phyloP scores from a whole-genome alignment of 2,113 vertebrate species.

The Sceloporus tristichus region DNA sequence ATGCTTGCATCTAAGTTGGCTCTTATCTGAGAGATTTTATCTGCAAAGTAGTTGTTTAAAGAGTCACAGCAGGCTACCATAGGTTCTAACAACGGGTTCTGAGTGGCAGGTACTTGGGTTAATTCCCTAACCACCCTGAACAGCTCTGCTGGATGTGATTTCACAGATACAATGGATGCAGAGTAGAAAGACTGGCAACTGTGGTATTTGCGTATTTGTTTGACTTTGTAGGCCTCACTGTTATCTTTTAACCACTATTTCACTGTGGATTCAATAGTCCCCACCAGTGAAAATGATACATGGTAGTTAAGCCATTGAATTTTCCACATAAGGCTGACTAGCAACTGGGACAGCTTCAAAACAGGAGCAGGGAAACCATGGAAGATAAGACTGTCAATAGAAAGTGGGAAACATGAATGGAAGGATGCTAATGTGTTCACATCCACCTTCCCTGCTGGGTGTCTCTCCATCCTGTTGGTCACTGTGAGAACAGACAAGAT shows the following conservation, averaged over 20 bases:
- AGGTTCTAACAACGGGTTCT: no score
- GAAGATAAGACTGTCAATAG: background rate
- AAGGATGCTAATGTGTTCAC: background rate
- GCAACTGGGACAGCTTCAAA: no score
- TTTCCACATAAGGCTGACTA: background rate
- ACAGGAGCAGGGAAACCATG: background rate
- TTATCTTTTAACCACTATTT: background rate
- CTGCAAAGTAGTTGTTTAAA: no score
- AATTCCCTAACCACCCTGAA: no score
- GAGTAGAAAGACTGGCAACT: no score
- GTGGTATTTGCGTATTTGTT: background rate
- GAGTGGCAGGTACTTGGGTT: no score
- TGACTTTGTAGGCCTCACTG: background rate
- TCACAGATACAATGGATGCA: no score
- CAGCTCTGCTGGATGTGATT: no score
- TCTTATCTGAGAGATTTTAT: no score
- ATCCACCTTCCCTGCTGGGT: background rate
- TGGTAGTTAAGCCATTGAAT: background rate
- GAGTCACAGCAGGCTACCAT: no score
- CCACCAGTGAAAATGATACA: background rate
- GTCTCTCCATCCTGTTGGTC: no score
- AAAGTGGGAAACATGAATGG: background rate
- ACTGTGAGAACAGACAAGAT: background rate
- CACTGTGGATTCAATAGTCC: background rate
- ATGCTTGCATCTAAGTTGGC: no score